Evolutionary conservation across 2,888 invertebrate species (phyloP), one percentile per base, ranked within the genome.

Genomic region (Camptogramma bilineatum): DNA sequence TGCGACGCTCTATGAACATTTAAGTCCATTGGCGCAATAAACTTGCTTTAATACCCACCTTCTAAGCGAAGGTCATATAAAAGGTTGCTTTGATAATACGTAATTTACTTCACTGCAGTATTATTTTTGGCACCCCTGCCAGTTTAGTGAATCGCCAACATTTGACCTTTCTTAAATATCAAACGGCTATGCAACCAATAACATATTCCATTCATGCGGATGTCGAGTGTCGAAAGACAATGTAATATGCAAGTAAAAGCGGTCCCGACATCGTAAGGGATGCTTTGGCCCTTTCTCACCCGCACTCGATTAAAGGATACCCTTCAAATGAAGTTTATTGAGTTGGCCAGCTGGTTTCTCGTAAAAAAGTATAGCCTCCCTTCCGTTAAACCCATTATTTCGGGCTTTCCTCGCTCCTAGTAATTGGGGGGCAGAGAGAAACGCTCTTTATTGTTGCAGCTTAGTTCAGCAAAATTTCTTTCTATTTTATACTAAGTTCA

Each of bases 281-380:
- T 72, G 56, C 68, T 72, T 59, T 69, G 68, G 66, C 70, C 70
- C 75, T 75, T 74, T 75, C 76, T 81, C 77, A 73, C 76, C 82
- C 79, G 73, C 75, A 75, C 77, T 77, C 76, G 74, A 75, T 76
- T 77, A 72, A 79, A 77, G 79, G 77, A 17, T 78, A 73, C 82
- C 82, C 81, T 84, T 82, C 82, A 83, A 86, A 77, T 71, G 79
- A 78, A 81, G 79, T 86, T 86, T 86, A 88, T 87, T 82, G 82
- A 82, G 79, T 83, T 78, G 82, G 77, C 74, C 82, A 80, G 83
- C 82, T 83, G 82, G 76, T 81, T 84, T 80, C 72, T 74, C 79
- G 79, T 83, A 83, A 81, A 84, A 83, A 81, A 68, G 77, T 80
- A 83, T 82, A 78, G 78, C 79, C 74, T 67, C 71, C 72, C 73